Conservation (phyloP, 2,113 vertebrate genomes). For the Scomber scombrus region DNA sequence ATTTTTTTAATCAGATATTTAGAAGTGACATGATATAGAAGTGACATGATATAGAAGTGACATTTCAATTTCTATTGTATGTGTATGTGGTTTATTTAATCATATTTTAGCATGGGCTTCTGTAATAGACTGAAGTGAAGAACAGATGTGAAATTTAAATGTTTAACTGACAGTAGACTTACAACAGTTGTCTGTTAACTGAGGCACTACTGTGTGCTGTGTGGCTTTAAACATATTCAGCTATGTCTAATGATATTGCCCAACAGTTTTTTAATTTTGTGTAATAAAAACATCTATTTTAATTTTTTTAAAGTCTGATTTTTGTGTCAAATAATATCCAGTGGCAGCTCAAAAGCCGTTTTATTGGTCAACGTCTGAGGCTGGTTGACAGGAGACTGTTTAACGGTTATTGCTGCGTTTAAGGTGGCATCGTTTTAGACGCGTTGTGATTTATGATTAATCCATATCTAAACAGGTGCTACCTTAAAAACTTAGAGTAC, state of each 20-base stretch:
- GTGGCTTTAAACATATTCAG: too few relatives aligned
- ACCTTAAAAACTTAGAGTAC: constrained; percentile 32
- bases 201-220: too few relatives aligned
- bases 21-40: too few relatives aligned
- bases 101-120: not conserved
- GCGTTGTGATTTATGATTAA: not conserved
- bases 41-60: too few relatives aligned
- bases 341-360: too few relatives aligned
- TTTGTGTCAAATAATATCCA: too few relatives aligned
- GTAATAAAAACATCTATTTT: not conserved
- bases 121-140: not conserved
- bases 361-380: too few relatives aligned
- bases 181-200: not conserved
- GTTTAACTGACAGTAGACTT: not conserved
- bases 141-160: not conserved
- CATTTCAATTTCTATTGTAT: not conserved
- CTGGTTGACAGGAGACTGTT: too few relatives aligned
- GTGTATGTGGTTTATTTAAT: not conserved
- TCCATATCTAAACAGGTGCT: not conserved
- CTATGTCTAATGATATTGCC: too few relatives aligned
- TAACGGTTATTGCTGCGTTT: constrained; percentile 1
- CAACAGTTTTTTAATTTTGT: not conserved
- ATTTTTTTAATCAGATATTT: not conserved
- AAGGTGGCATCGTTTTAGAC: constrained; percentile 15
- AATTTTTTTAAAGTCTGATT: not conserved